Percentiles rank a stretch among this genome's conserved stretches.
These are phyloP conservation scores for Calephelis perditalis DNA, from an alignment of 2,888 invertebrate genomes.

Conservation along the genomic window DNA sequence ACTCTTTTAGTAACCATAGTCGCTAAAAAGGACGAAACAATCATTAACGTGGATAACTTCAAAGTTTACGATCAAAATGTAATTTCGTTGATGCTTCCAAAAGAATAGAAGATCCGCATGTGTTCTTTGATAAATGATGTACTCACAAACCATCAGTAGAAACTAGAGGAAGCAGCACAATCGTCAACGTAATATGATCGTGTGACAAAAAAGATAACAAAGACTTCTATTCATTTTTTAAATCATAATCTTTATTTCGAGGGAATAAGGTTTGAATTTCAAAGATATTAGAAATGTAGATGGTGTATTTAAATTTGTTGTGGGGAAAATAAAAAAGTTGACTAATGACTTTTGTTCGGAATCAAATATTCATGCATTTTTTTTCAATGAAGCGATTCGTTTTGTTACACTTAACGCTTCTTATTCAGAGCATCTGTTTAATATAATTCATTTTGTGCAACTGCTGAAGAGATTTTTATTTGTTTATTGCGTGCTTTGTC, in stretches of 20 bases:
- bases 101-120: conserved; percentile 60
- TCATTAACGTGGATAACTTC: conserved; percentile 53
- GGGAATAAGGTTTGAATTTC: conserved; percentile 37
- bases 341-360: conserved; percentile 75
- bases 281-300: background rate
- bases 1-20: conserved; percentile 34
- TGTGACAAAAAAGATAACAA: conserved; percentile 47
- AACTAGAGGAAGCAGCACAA: conserved; percentile 55
- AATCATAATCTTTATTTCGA: conserved; percentile 27
- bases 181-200: conserved; percentile 52
- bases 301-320: conserved; percentile 15
- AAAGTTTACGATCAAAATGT: conserved; percentile 61
- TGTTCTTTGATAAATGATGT: conserved; percentile 71
- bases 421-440: conserved; percentile 66
- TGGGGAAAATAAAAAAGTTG: conserved; percentile 59
- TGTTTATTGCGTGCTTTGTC: too few species aligned
- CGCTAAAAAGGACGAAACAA: conserved; percentile 32
- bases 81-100: conserved; percentile 61
- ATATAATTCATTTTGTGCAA: conserved; percentile 47
- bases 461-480: too few species aligned
- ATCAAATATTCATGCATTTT: conserved; percentile 73
- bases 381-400: conserved; percentile 54
- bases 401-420: conserved; percentile 75
- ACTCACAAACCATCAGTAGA: conserved; percentile 60
- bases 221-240: conserved; percentile 14